These are phyloP conservation scores for Poeciliopsis presidionis DNA, from an alignment of 2,797 vertebrate species.

Conservation along the genomic window DNA sequence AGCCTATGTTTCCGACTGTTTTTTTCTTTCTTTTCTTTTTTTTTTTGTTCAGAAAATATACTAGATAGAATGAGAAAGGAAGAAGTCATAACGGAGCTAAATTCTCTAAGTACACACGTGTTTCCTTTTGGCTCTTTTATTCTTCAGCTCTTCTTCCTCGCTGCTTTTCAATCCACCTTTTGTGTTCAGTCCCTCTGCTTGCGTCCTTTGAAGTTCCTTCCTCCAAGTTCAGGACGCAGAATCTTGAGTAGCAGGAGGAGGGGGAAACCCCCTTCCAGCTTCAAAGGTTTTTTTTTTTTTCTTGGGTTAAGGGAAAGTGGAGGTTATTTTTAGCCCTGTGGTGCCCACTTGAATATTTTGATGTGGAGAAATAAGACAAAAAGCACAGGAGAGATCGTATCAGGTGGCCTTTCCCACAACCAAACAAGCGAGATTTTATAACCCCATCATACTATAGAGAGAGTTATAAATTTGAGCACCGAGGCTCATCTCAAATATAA, in stretches of 20 bases:
- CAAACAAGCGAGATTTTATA: neutral
- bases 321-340: slow-evolving; percentile 68
- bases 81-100: slow-evolving; percentile 14
- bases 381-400: slow-evolving; percentile 13
- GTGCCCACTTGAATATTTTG: slow-evolving; percentile 51
- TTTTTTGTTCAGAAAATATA: neutral
- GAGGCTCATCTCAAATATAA: neutral
- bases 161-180: slow-evolving; percentile 26
- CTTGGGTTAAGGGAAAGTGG: slow-evolving; percentile 59
- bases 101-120: slow-evolving; percentile 10
- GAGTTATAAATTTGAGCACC: neutral
- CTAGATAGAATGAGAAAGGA: slow-evolving; percentile 30
- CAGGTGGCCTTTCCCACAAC: neutral
- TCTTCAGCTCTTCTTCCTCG: slow-evolving; percentile 21
- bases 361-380: slow-evolving; percentile 33
- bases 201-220: slow-evolving; percentile 63
- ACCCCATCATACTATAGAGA: neutral
- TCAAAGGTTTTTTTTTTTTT: slow-evolving; percentile 71
- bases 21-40: neutral
- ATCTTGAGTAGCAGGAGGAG: slow-evolving; percentile 55
- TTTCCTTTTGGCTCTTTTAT: slow-evolving; percentile 22
- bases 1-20: slow-evolving; percentile 32
- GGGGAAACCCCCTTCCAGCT: slow-evolving; percentile 55
- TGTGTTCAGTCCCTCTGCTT: slow-evolving; percentile 37
- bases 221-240: slow-evolving; percentile 53